Evolutionary conservation across 1,140 invertebrate species (phyloP).

Genomic region (Leptinotarsa defecta): DNA sequence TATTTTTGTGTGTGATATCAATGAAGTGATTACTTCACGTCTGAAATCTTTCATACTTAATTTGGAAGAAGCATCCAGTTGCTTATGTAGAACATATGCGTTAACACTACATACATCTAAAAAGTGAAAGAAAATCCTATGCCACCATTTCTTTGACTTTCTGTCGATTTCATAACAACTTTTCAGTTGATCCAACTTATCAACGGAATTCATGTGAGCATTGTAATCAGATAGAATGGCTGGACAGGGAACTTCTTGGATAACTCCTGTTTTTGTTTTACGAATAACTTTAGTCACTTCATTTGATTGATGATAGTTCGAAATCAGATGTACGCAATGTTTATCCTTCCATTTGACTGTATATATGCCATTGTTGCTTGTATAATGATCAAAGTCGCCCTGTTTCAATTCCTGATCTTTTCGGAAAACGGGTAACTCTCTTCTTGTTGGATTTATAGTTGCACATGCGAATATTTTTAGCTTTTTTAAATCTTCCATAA

Average conservation of each 20-base stretch:
- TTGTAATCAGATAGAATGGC: conserved; percentile 17
- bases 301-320: conserved; percentile 54
- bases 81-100: conserved; percentile 7
- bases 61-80: not conserved
- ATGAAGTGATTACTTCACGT: conserved; percentile 6
- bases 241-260: not conserved
- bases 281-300: conserved; percentile 50
- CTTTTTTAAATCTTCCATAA: conserved; percentile 17
- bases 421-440: conserved; percentile 47
- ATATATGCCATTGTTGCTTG: conserved; percentile 43
- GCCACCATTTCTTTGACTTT: conserved; percentile 55
- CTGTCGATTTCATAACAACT: conserved; percentile 47
- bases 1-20: conserved; percentile 4
- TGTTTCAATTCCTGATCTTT: conserved; percentile 49
- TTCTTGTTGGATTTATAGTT: conserved; percentile 53
- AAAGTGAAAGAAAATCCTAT: conserved; percentile 48
- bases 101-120: conserved; percentile 12
- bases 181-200: conserved; percentile 52
- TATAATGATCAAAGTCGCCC: conserved; percentile 53
- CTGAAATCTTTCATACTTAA: conserved; percentile 7
- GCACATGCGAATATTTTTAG: conserved; percentile 44
- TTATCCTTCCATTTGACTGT: conserved; percentile 28
- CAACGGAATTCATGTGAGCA: conserved; percentile 37
- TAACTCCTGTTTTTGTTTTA: conserved; percentile 41
- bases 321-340: conserved; percentile 54